phyloP scores from a whole-genome alignment of 2,888 invertebrate species.

The Oeneis ivallda region DNA sequence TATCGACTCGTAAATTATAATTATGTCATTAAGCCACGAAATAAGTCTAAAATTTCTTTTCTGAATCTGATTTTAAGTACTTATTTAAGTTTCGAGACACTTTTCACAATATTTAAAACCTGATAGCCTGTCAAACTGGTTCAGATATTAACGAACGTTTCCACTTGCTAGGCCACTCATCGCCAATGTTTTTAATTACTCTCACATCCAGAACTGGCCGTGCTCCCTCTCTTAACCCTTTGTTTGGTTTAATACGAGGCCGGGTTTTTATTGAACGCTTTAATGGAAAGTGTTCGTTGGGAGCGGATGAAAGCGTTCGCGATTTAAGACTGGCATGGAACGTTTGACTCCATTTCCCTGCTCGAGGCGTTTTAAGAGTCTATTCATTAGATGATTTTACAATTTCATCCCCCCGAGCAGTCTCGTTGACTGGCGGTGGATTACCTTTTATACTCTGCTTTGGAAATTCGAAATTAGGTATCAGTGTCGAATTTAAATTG shows the following conservation, averaged over 20 bases:
- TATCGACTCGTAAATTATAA: no score
- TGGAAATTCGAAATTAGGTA: neutral
- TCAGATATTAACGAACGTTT: no score
- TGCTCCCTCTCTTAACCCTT: conserved; percentile 52
- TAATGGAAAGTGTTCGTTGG: conserved; percentile 48
- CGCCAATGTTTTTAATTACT: conserved; percentile 27
- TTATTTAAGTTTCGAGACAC: no score
- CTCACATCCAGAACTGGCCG: conserved; percentile 52
- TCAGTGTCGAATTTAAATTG: neutral
- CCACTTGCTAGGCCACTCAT: neutral
- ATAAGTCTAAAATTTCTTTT: no score
- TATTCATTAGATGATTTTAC: conserved; percentile 38
- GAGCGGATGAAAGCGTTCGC: conserved; percentile 40
- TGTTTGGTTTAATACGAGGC: conserved; percentile 56
- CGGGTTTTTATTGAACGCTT: conserved; percentile 49
- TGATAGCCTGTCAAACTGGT: no score
- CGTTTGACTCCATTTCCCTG: conserved; percentile 39
- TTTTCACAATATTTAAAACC: no score
- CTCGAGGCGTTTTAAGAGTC: conserved; percentile 36
- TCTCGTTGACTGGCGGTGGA: conserved; percentile 29
- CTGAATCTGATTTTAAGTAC: no score
- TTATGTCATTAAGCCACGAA: no score
- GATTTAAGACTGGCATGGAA: conserved; percentile 37
- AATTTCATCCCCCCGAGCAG: conserved; percentile 25
- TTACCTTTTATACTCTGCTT: conserved; percentile 5